Percentiles rank a stretch among this genome's conserved stretches.
phyloP scores from a whole-genome alignment of 2,797 vertebrate species.

The Argya squamiceps region DNA sequence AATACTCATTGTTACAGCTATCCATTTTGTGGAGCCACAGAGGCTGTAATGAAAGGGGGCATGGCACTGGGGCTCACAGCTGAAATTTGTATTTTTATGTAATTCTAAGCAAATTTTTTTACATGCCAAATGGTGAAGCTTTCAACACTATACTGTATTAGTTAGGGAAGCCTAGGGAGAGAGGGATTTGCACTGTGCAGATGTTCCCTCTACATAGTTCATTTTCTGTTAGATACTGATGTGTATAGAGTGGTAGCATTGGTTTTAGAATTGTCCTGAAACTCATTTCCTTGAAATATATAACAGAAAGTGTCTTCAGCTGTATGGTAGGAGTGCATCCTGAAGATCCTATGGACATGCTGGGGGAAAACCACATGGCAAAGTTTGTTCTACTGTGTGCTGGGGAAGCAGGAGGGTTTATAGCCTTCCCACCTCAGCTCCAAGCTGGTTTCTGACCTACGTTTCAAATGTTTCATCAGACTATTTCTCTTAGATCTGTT shows the following conservation, averaged over 20 bases:
- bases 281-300: not conserved
- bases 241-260: not conserved
- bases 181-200: not conserved
- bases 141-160: not conserved
- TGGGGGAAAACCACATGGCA: not conserved
- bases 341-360: not conserved
- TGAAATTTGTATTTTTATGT: not conserved
- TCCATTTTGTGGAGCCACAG: not conserved
- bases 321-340: not conserved
- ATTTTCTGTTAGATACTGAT: not conserved
- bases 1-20: not conserved
- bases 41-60: not conserved
- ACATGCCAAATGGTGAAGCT: not conserved
- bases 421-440: not conserved
- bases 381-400: not conserved
- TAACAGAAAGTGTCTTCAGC: not conserved
- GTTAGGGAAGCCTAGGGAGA: not conserved
- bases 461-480: slow-evolving; percentile 9
- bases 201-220: not conserved
- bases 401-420: not conserved
- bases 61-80: too few relatives aligned
- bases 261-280: not conserved
- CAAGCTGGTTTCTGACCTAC: not conserved
- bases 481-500: slow-evolving; percentile 12
- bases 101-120: not conserved